Percentiles rank a stretch among this genome's conserved stretches.
These are phyloP conservation scores for Cacoxenus indagator DNA, from an alignment of 2,888 invertebrate genomes.

Conservation along the genomic window DNA sequence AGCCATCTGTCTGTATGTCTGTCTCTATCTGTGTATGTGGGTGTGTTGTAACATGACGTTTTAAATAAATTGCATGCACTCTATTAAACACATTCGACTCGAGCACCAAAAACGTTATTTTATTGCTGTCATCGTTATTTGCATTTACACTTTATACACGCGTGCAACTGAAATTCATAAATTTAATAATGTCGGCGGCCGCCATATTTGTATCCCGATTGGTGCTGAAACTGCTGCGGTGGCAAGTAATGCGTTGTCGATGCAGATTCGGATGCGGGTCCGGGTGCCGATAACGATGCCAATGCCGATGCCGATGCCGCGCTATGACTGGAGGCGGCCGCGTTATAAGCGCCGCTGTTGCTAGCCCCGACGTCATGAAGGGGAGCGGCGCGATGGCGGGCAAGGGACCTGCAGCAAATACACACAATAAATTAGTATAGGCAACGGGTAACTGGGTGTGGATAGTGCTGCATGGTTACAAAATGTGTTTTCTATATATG, in stretches of 20 bases:
- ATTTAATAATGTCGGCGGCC: slow-evolving; percentile 50
- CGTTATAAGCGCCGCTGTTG: slow-evolving; percentile 35
- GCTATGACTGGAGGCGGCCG: slow-evolving; percentile 34
- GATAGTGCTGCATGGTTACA: no score
- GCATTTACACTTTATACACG: slow-evolving; percentile 7
- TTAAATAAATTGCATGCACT: slow-evolving; percentile 3
- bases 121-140: slow-evolving; percentile 19
- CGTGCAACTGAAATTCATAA: neutral
- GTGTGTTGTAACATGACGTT: neutral
- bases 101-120: neutral
- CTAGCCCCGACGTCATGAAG: slow-evolving; percentile 31
- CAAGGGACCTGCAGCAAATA: slow-evolving; percentile 37
- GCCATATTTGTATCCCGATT: slow-evolving; percentile 41
- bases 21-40: neutral
- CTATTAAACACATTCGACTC: slow-evolving; percentile 9
- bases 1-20: neutral
- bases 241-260: slow-evolving; percentile 61
- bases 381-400: slow-evolving; percentile 40
- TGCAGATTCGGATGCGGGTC: slow-evolving; percentile 41
- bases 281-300: neutral
- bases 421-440: slow-evolving; percentile 4
- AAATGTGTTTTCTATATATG: no score
- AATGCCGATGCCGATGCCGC: slow-evolving; percentile 12
- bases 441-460: no score
- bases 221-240: slow-evolving; percentile 32